A percentile compares a stretch with the other conserved stretches of the same genome.
Evolutionary conservation across 2,888 invertebrate species (phyloP).

Genomic region (Poecilobothrus nobilitatus): DNA sequence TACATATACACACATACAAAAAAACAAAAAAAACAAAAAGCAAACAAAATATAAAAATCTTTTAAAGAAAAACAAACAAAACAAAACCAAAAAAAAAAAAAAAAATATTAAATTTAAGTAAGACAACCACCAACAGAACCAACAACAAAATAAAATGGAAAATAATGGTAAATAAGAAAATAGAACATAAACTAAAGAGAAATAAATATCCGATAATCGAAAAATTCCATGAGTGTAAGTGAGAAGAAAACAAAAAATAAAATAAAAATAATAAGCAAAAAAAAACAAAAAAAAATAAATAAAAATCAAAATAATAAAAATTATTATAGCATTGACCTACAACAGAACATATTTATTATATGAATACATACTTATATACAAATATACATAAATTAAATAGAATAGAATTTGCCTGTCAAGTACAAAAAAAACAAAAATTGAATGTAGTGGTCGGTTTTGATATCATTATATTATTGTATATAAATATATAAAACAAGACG

Average conservation of each 20-base stretch:
- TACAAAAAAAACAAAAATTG: not conserved
- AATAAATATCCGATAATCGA: too few relatives aligned
- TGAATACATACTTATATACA: too few relatives aligned
- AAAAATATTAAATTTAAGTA: conserved; percentile 22
- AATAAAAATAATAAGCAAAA: not conserved
- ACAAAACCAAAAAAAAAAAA: conserved; percentile 35
- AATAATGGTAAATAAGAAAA: conserved; percentile 16
- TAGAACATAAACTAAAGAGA: too few relatives aligned
- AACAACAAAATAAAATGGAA: conserved; percentile 14
- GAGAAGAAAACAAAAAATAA: conserved; percentile 24
- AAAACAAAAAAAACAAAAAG: conserved; percentile 8
- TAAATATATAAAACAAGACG: too few relatives aligned
- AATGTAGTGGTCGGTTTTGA: too few relatives aligned
- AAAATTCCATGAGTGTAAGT: conserved; percentile 10
- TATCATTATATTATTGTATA: too few relatives aligned
- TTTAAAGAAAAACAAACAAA: too few relatives aligned
- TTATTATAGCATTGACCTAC: conserved; percentile 11
- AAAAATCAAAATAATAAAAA: not conserved
- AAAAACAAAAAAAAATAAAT: conserved; percentile 21
- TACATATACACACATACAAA: not conserved
- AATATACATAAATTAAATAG: not conserved
- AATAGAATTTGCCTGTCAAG: not conserved
- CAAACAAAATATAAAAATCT: conserved; percentile 14
- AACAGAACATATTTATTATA: not conserved
- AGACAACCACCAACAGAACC: not conserved